These are phyloP conservation scores for Oncorhynchus keta DNA, from an alignment of 2,113 vertebrate species.

Conservation along the genomic window DNA sequence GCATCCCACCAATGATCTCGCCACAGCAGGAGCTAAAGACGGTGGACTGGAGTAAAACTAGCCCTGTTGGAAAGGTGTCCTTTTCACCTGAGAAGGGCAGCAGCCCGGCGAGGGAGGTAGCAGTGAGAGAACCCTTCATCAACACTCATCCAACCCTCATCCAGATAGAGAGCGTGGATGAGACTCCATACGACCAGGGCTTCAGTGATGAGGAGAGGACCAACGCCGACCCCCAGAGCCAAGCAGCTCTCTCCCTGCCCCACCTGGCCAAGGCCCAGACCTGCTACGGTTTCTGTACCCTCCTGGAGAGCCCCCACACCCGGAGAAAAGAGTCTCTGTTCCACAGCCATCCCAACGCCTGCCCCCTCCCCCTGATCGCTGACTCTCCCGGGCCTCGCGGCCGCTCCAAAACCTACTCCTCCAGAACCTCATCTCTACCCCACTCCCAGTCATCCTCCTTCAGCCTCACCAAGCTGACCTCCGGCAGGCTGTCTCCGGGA, in stretches of 20 bases:
- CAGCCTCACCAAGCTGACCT: slow-evolving; percentile 48
- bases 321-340: slow-evolving; percentile 81
- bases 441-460: slow-evolving; percentile 44
- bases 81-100: slow-evolving; percentile 5
- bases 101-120: slow-evolving; percentile 28
- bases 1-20: slow-evolving; percentile 55
- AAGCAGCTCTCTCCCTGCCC: slow-evolving; percentile 77
- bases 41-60: slow-evolving; percentile 22
- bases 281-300: slow-evolving; percentile 75
- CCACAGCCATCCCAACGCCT: slow-evolving; percentile 57
- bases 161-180: slow-evolving; percentile 77
- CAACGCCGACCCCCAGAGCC: slow-evolving; percentile 76
- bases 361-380: slow-evolving; percentile 38
- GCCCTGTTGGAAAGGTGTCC: slow-evolving; percentile 8
- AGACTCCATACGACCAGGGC: slow-evolving; percentile 24
- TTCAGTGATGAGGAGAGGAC: slow-evolving; percentile 67
- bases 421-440: slow-evolving; percentile 35
- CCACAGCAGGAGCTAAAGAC: slow-evolving; percentile 31
- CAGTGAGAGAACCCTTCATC: slow-evolving; percentile 9
- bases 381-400: slow-evolving; percentile 34
- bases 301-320: slow-evolving; percentile 80
- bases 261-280: slow-evolving; percentile 76
- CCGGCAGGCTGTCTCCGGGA: slow-evolving; percentile 35
- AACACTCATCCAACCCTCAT: slow-evolving; percentile 63
- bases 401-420: slow-evolving; percentile 56